Evolutionary conservation across 2,888 invertebrate species (phyloP).

Genomic region (Ectemnius cavifrons): DNA sequence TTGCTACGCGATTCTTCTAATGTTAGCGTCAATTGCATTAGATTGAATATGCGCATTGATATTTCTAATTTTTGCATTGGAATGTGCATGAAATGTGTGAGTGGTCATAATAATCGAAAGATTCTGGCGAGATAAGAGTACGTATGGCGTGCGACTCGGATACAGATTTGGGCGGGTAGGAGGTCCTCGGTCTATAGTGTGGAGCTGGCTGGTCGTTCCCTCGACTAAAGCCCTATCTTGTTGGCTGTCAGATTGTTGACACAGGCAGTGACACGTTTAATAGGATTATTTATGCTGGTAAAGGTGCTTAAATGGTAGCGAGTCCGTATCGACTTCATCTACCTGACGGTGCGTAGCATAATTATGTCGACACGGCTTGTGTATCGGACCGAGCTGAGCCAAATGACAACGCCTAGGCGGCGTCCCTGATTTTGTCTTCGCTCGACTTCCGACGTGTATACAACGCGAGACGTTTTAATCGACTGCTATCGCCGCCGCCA

Average conservation of each 20-base stretch:
- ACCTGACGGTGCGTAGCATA: constrained; percentile 70
- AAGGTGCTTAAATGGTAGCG: constrained; percentile 69
- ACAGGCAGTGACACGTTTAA: constrained; percentile 73
- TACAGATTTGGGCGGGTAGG: too few species aligned
- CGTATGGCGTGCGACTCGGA: too few species aligned
- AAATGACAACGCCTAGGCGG: constrained; percentile 64
- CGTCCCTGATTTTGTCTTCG: constrained; percentile 62
- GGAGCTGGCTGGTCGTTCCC: constrained; percentile 14
- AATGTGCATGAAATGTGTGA: too few species aligned
- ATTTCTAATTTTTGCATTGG: too few species aligned
- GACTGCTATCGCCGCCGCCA: constrained; percentile 32
- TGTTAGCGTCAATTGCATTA: too few species aligned
- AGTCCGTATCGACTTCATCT: constrained; percentile 66
- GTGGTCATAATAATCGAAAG: too few species aligned
- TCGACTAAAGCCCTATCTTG: constrained; percentile 54
- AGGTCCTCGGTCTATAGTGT: too few species aligned
- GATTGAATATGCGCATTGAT: too few species aligned
- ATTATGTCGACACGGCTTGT: constrained; percentile 68
- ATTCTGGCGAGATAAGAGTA: too few species aligned
- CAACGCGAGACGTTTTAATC: constrained; percentile 52
- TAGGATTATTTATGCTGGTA: constrained; percentile 74
- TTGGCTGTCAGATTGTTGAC: constrained; percentile 73
- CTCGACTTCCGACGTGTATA: constrained; percentile 52
- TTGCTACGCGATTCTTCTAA: too few species aligned
- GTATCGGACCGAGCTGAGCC: constrained; percentile 38